Evolutionary conservation across 2,113 vertebrate species (phyloP), one percentile per base, ranked within the genome.

Genomic region (Orcinus orca): DNA sequence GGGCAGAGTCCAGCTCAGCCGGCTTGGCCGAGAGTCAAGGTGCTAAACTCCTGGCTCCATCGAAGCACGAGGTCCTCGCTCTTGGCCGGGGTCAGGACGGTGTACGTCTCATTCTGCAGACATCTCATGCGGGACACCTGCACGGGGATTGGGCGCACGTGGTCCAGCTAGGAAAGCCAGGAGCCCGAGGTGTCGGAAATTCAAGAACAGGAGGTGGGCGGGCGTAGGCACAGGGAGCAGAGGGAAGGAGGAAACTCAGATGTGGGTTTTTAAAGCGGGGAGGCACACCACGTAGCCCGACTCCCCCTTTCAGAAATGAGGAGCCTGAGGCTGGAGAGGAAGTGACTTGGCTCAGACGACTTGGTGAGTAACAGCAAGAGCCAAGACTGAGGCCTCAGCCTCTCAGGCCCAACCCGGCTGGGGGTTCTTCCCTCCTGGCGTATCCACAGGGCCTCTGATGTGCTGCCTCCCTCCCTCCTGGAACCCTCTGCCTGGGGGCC

Each of bases 21-120:
- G 0, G 87, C 90, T 4, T 96, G 97, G 81, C 94, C 73, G 4
- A 96, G 92, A 15, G 92, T n/a, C 70, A 98, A 63, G 26, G 67
- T 95, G 58, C 90, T 96, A 82, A 98, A 98, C 44, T 73, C 98
- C 88, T 98, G 76, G 12, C 55, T 98, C 98, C 98, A 99, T 15
- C 85, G 97, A 47, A 47, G 86, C 50, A 98, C 97, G 5, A 98
- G 44, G 4, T 98, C 76, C 53, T 98, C 80, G 5, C 98, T 98
- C 33, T 98, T 97, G 55, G 82, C 90, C 0, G 1, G 31, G 20
- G 63, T 98, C 82, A 99, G 94, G 84, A 98, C 36, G 0, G 0
- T 77, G 90, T 98, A 98, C 0, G 18, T 93, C 95, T 98, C 50
- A 0, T 97, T 96, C 65, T 3, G 68, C 26, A 47, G 11, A 86